A percentile compares a stretch with the other conserved stretches of the same genome.
These are phyloP conservation scores for Phoebastria nigripes DNA, from an alignment of 2,797 vertebrate species.

Conservation along the genomic window DNA sequence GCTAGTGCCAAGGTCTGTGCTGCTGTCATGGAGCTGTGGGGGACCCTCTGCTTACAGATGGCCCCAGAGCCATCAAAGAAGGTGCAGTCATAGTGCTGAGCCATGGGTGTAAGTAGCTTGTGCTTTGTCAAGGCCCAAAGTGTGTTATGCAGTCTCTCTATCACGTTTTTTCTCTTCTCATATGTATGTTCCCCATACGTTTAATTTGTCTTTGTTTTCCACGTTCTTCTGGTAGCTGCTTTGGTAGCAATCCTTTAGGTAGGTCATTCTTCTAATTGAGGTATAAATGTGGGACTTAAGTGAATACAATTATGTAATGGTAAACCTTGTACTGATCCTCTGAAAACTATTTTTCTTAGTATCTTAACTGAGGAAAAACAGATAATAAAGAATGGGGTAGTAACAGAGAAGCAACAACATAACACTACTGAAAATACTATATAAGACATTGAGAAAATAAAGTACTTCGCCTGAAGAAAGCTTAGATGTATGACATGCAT, in stretches of 20 bases:
- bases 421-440: not conserved
- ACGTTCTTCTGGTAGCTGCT: not conserved
- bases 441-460: not conserved
- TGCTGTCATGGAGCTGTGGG: not conserved
- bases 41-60: not conserved
- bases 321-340: not conserved
- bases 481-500: not conserved
- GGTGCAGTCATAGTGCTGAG: not conserved
- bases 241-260: not conserved
- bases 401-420: not conserved
- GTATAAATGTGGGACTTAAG: not conserved
- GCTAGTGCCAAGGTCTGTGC: no score
- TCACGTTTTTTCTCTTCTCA: not conserved
- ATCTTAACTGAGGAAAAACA: not conserved
- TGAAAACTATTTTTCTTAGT: not conserved
- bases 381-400: not conserved
- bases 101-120: not conserved
- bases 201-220: not conserved
- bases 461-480: not conserved
- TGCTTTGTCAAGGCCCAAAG: not conserved
- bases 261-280: not conserved
- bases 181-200: not conserved
- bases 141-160: not conserved
- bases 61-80: not conserved
- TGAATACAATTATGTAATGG: not conserved